These are phyloP conservation scores for Drosophila grimshawi DNA, from an alignment of 1,140 invertebrate species.

Conservation along the genomic window DNA sequence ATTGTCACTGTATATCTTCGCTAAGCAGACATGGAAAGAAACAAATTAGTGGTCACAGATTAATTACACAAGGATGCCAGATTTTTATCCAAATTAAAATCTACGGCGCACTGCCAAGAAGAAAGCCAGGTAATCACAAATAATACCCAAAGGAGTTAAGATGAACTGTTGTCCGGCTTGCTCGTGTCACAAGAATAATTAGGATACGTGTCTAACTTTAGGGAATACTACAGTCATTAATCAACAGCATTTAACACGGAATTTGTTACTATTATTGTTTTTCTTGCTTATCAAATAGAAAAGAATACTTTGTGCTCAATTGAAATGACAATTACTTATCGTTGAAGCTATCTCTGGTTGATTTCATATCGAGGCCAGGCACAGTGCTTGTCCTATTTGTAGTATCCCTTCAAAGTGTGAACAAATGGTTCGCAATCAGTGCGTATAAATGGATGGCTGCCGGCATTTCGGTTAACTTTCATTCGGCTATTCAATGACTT, in stretches of 20 bases:
- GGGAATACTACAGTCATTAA: too few relatives aligned
- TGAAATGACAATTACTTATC: neutral
- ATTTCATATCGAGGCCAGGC: constrained; percentile 1
- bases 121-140: neutral
- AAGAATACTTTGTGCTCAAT: neutral
- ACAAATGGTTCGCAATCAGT: constrained; percentile 46
- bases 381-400: constrained; percentile 8
- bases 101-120: neutral
- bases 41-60: neutral
- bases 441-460: constrained; percentile 30
- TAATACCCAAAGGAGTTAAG: neutral
- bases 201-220: too few relatives aligned
- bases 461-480: constrained; percentile 68
- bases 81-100: neutral
- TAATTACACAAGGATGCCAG: neutral
- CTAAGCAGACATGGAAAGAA: neutral
- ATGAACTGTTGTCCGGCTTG: neutral
- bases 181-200: neutral
- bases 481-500: constrained; percentile 75
- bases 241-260: too few relatives aligned
- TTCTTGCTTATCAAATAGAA: too few relatives aligned
- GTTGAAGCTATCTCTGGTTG: neutral
- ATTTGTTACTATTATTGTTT: too few relatives aligned
- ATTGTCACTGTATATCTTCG: neutral
- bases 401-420: constrained; percentile 29